Evolutionary conservation across 2,888 invertebrate genomes (phyloP).

Genomic region (Dolichopus griseipennis): DNA sequence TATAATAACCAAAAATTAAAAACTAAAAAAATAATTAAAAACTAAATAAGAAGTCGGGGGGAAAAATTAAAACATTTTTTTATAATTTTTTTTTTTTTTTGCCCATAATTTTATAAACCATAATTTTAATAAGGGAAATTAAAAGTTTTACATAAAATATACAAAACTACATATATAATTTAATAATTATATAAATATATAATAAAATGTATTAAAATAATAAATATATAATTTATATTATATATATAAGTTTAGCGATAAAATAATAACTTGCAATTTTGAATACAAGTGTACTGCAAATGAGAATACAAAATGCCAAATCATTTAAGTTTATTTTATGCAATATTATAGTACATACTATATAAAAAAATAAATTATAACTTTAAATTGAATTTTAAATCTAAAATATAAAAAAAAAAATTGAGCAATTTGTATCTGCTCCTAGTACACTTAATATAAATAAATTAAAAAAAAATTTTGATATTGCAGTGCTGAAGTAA

Average conservation of each 20-base stretch:
- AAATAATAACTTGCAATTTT: too few relatives aligned
- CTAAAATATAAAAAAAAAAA: too few relatives aligned
- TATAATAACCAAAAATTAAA: constrained; percentile 21
- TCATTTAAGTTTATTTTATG: too few relatives aligned
- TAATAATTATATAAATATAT: not conserved
- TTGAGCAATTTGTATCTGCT: too few relatives aligned
- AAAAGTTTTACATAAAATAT: not conserved
- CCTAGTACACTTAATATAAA: too few relatives aligned
- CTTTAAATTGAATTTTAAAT: too few relatives aligned
- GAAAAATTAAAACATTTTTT: not conserved
- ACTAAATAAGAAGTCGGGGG: constrained; percentile 8
- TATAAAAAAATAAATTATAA: too few relatives aligned
- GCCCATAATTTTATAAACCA: not conserved
- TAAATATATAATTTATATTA: not conserved
- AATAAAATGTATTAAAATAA: not conserved
- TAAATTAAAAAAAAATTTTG: not conserved
- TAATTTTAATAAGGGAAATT: not conserved
- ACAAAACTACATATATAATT: not conserved
- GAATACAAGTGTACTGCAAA: too few relatives aligned
- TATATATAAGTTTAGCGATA: not conserved
- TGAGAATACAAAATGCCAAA: too few relatives aligned
- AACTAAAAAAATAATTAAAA: constrained; percentile 15
- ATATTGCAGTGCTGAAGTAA: constrained; percentile 1
- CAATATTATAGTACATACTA: too few relatives aligned
- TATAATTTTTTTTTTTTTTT: too few relatives aligned